These are phyloP conservation scores for Lepus europaeus DNA, from an alignment of 2,113 vertebrate species.

Conservation along the genomic window DNA sequence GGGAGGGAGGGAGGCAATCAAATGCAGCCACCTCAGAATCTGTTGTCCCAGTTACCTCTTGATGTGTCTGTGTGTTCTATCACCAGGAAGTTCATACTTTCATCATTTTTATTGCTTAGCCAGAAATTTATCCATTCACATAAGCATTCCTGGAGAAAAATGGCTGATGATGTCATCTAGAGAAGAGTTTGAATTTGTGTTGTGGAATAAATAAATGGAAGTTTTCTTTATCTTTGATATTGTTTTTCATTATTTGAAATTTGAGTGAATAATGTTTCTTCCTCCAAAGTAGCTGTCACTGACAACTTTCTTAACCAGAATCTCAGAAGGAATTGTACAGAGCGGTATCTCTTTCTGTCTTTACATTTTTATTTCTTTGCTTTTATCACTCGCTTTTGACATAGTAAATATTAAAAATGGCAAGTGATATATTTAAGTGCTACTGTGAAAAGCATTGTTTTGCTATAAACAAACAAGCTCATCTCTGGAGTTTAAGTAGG, in stretches of 20 bases:
- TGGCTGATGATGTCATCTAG: neutral
- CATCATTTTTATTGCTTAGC: neutral
- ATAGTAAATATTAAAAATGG: constrained; percentile 77
- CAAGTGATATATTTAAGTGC: constrained; percentile 65
- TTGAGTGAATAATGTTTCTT: constrained; percentile 34
- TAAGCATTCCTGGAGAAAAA: neutral
- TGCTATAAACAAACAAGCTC: constrained; percentile 74
- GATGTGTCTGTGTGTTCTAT: neutral
- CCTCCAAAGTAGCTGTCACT: constrained; percentile 18
- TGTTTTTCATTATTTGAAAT: constrained; percentile 68
- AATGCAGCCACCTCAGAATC: accelerated
- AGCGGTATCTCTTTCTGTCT: constrained; percentile 28
- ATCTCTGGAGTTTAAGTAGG: constrained; percentile 73
- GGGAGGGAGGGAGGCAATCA: accelerated
- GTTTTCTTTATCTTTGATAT: neutral
- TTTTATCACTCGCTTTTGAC: constrained; percentile 65
- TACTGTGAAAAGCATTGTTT: constrained; percentile 77
- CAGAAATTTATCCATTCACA: neutral
- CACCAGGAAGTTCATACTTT: neutral
- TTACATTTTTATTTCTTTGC: constrained; percentile 46
- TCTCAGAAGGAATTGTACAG: constrained; percentile 59
- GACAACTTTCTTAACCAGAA: neutral
- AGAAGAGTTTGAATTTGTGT: neutral
- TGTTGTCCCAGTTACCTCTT: neutral
- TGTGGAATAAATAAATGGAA: constrained; percentile 4